A percentile compares a stretch with the other conserved stretches of the same genome.
These are phyloP conservation scores for Parnassius smintheus DNA, from an alignment of 2,888 invertebrate genomes.

Conservation along the genomic window DNA sequence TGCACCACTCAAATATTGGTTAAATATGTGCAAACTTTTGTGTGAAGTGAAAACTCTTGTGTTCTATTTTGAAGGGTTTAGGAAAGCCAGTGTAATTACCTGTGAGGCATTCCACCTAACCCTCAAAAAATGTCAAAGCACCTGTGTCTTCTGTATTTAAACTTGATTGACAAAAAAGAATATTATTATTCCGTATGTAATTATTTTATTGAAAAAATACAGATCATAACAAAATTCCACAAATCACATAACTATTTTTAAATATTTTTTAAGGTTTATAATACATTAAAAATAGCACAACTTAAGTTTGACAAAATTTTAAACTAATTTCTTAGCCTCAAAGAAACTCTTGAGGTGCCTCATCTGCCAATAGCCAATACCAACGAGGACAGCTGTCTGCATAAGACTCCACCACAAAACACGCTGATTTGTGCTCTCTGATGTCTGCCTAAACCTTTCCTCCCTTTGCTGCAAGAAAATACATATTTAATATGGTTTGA, in stretches of 20 bases:
- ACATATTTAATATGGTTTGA: too few species aligned
- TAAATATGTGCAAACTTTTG: too few species aligned
- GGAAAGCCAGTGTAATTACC: too few species aligned
- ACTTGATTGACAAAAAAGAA: slow-evolving; percentile 27
- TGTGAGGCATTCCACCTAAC: too few species aligned
- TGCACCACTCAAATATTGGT: too few species aligned
- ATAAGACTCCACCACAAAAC: slow-evolving; percentile 98
- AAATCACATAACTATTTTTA: slow-evolving; percentile 30
- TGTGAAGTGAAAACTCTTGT: too few species aligned
- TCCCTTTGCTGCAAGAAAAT: slow-evolving; percentile 90
- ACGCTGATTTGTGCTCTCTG: slow-evolving; percentile 97
- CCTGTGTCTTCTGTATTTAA: too few species aligned
- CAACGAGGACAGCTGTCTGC: slow-evolving; percentile 93
- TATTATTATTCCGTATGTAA: slow-evolving; percentile 29
- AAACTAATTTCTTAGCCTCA: slow-evolving; percentile 99
- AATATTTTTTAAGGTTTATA: slow-evolving; percentile 26
- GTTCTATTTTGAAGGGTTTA: too few species aligned
- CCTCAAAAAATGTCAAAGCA: too few species aligned
- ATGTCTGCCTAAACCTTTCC: slow-evolving; percentile 97
- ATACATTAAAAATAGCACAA: slow-evolving; percentile 26
- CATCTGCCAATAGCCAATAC: slow-evolving; percentile 99
- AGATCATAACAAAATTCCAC: slow-evolving; percentile 54
- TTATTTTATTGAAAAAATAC: slow-evolving; percentile 61
- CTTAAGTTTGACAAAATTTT: slow-evolving; percentile 46
- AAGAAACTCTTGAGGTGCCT: slow-evolving; percentile 99